Evolutionary conservation across 2,113 vertebrate species (phyloP).

Genomic region (Theristicus caerulescens): DNA sequence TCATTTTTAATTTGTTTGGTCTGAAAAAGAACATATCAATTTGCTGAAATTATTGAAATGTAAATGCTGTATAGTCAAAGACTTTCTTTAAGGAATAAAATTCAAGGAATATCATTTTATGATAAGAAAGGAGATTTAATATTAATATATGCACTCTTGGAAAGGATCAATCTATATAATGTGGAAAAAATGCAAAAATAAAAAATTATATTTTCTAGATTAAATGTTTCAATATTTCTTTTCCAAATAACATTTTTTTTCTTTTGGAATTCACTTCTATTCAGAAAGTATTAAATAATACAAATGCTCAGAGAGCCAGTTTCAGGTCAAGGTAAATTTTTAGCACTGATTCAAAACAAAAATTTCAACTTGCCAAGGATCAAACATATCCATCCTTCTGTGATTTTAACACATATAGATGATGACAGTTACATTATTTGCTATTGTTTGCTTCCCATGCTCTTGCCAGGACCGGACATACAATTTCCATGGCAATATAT

Average conservation of each 20-base stretch:
- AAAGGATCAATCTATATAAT: not conserved
- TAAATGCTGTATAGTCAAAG: not conserved
- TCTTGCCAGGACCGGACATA: not conserved
- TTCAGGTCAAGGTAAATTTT: not conserved
- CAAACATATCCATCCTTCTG: not conserved
- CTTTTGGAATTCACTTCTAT: not conserved
- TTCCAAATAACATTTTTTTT: not conserved
- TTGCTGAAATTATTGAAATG: not conserved
- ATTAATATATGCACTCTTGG: not conserved
- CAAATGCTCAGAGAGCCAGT: not conserved
- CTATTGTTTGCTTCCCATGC: not conserved
- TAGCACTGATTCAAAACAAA: not conserved
- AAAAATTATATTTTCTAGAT: not conserved
- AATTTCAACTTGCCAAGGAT: not conserved
- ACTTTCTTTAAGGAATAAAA: not conserved
- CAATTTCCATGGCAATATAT: not conserved
- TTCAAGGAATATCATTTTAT: not conserved
- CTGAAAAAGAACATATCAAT: not conserved
- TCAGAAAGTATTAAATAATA: not conserved
- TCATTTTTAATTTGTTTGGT: not conserved
- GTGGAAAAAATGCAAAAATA: not conserved
- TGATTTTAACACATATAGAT: not conserved
- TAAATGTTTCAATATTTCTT: not conserved
- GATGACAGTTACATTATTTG: not conserved
- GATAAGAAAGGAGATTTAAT: not conserved